Base-by-base conservation (phyloP, 1,140 invertebrate genomes). In the Phortica variegata region DNA sequence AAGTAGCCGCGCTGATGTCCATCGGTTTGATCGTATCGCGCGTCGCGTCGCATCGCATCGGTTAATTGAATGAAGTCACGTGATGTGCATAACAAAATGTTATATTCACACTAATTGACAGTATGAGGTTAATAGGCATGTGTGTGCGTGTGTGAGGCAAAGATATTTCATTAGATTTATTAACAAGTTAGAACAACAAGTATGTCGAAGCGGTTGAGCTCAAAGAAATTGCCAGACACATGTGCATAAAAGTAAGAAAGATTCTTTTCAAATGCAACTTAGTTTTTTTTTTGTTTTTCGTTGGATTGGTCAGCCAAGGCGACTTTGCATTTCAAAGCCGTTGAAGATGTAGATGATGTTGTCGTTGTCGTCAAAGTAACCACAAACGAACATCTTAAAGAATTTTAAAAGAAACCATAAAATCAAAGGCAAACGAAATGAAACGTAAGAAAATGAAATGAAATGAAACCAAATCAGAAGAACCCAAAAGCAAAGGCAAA, bases 31-130 rank as follows among this genome's bases (percentile, higher is more conserved):
- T 12, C 29, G 12, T 31, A 8, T 31, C 7, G 18, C 47, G 43
- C 21, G 37, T 20, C 26, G 37, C 20, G 37, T 47, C 32, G 50
- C 44, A 48, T 54, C 50, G 56, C 63, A 60, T 62, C 61, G 60
- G 57, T 73, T 73, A 73, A 73, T 73, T 73, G 70, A 73, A 73
- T 73, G 47, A 60, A 73, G 70, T 73, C 70, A 73, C 70, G 70
- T 73, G 70, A 73, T 73, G 62, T 72, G 70, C 65, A 73, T 73
- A 65, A 57, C 54, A 63, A 59, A 66, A 48, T 54, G 50, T 55
- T 68, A 60, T 55, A 29, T 38, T 9, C 29, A 41, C 17, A 48
- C 44, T 52, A 58, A 63, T 60, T 63, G 56, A 63, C 51, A 56
- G 53, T 26, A 26, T 26, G 5, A 26, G 23, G 10, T 26, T n/a